Base-by-base conservation (phyloP, 2,888 invertebrate species). In the Cryptocephalus moraei region DNA sequence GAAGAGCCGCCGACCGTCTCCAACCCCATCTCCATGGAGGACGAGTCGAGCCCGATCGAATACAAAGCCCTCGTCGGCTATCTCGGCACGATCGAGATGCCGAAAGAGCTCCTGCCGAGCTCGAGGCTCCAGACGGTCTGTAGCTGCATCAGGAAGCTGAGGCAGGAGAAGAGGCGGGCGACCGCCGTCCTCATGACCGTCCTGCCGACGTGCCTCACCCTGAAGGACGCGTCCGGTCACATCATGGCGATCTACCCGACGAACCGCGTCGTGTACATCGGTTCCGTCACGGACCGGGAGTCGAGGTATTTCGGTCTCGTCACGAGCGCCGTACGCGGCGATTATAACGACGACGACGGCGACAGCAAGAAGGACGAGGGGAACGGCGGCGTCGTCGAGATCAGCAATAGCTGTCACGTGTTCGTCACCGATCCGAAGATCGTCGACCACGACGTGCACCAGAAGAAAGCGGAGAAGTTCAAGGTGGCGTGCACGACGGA, bases 31-130 rank as follows among this genome's bases (percentile, higher is more conserved):
- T 59, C 64, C 4, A 57, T 63, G 54, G 68, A 68, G 46, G 66
- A 75, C 68, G 49, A 75, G 62, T 66, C 62, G 32, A 70, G 75
- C 66, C 74, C 81, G 0, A 76, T 87, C 8, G 87, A 87, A 52
- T 87, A 86, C 62, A 81, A 87, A 56, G 89, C 88, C 0, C 81
- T 96, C 2, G 91, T 96, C 1, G 94, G 94, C 1, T 96, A 96
- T 69, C 75, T 96, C 42, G 95, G 95, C 14, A 94, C 95, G 1
- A 92, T 96, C 53, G 95, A 95, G 72, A 93, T 95, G 75, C 94
- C 95, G 0, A 85, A 86, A 66, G 85, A 89, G 56, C 75, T 88
- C 39, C 76, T 84, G 44, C 80, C 82, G 41, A 83, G 83, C 38
- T 82, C 86, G 10, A 82, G 91, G 46, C 70, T 86, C 56, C 80